These are phyloP conservation scores for Cetoscarus ocellatus DNA, from an alignment of 2,797 vertebrate genomes.

Conservation along the genomic window DNA sequence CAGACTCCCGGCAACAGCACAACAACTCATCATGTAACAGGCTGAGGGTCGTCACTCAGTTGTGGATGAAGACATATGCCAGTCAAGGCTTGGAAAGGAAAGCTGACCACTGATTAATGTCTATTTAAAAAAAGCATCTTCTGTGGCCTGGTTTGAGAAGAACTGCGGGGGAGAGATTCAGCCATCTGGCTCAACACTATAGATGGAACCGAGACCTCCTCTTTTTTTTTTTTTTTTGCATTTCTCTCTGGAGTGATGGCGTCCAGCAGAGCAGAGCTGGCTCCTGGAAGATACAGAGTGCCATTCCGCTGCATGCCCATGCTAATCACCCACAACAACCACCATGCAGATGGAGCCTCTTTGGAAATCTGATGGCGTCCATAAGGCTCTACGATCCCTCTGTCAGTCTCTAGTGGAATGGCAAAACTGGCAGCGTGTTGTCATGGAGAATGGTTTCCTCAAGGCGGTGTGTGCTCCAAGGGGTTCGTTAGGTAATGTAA, in stretches of 20 bases:
- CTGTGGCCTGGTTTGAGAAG: conserved; percentile 34
- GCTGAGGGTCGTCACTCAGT: conserved; percentile 12
- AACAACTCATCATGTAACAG: conserved; percentile 13
- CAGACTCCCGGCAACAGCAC: conserved; percentile 25
- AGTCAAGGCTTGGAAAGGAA: conserved; percentile 6
- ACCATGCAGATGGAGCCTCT: conserved; percentile 75
- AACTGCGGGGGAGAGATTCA: conserved; percentile 49
- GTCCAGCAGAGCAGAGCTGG: conserved; percentile 60
- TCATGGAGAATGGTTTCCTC: conserved; percentile 30
- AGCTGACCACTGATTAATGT: conserved; percentile 27
- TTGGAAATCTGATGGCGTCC: conserved; percentile 71
- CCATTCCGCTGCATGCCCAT: conserved; percentile 63
- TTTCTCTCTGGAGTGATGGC: conserved; percentile 52
- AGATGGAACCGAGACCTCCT: conserved; percentile 41
- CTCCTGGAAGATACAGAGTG: conserved; percentile 53
- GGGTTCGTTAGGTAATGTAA: conserved; percentile 40
- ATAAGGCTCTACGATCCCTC: conserved; percentile 65
- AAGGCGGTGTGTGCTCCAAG: conserved; percentile 23
- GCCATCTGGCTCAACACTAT: conserved; percentile 72
- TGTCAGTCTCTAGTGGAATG: conserved; percentile 46
- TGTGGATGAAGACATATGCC: conserved; percentile 20
- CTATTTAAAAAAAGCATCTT: conserved; percentile 22
- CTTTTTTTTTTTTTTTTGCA: conserved; percentile 43
- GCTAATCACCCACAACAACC: conserved; percentile 78
- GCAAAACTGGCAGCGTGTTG: conserved; percentile 35